Evolutionary conservation across 2,113 vertebrate species (phyloP).

Genomic region (Crotophaga sulcirostris): DNA sequence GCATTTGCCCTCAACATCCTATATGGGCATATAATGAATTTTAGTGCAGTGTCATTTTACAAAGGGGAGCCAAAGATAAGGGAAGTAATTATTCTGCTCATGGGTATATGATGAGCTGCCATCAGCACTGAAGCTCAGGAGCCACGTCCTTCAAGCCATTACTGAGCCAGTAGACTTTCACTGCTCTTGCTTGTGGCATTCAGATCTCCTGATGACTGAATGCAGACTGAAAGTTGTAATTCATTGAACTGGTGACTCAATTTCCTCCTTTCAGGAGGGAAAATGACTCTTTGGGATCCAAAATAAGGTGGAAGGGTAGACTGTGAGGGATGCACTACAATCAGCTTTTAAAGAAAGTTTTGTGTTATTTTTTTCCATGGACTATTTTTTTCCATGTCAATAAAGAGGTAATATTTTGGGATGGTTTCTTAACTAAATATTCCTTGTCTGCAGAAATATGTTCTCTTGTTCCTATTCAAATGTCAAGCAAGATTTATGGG

Average conservation of each 20-base stretch:
- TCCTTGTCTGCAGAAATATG: background rate
- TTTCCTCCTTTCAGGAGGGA: background rate
- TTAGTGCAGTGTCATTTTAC: background rate
- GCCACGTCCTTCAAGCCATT: rapidly evolving
- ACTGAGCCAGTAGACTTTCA: background rate
- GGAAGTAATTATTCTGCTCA: background rate
- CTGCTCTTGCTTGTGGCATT: background rate
- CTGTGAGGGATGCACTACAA: background rate
- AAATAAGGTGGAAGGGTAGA: background rate
- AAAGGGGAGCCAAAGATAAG: background rate
- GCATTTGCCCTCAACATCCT: background rate
- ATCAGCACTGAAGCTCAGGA: background rate
- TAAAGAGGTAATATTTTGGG: background rate
- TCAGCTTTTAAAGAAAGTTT: background rate
- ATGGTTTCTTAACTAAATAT: background rate
- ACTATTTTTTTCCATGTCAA: background rate
- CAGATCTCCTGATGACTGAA: background rate
- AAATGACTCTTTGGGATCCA: background rate
- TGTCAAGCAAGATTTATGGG: background rate
- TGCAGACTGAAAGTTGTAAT: background rate
- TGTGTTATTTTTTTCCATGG: background rate
- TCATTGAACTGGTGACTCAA: background rate
- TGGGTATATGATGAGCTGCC: background rate
- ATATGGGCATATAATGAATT: background rate
- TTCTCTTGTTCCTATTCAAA: background rate